Evolutionary conservation across 2,888 invertebrate genomes (phyloP), one percentile per base, ranked within the genome.

Genomic region (Sepiola atlantica): DNA sequence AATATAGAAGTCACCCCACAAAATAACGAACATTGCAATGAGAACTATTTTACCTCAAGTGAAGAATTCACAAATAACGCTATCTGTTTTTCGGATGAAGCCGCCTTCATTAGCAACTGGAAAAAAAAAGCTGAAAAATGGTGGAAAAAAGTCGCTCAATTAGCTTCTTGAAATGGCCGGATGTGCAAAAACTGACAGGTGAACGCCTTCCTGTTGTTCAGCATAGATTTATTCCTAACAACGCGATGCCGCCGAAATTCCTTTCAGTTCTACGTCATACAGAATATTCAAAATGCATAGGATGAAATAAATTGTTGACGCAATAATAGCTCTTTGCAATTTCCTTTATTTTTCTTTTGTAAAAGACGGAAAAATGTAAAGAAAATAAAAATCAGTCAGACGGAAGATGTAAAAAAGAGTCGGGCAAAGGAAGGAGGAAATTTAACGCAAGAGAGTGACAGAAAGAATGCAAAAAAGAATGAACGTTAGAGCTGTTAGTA

Each of bases 241-340:
- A 77, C n/a, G 32, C 16, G 14, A 16, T n/a, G 21, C 61, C 28
- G 45, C 45, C 4, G 45, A 28, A 61, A 61, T 61, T 77, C n/a
- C n/a, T 32, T 77, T 77, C 16, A 77, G 77, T 4, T 18, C n/a
- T 18, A 77, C 16, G n/a, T n/a, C n/a, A 18, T 32, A 77, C n/a
- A 77, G 77, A n/a, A 77, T 77, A n/a, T 77, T 77, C 77, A 77
- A 77, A 77, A 77, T 77, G n/a, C n/a, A 77, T 77, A n/a, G n/a
- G 28, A 77, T n/a, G 77, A 77, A 32, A 77, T n/a, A n/a, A 77
- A 77, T n/a, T 3, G 77, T 32, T 77, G 18, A 77, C n/a, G n/a
- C 14, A 77, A 16, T n/a, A n/a, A n/a, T 77, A n/a, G n/a, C n/a
- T 77, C n/a, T 77, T 16, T 16, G 77, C 16, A 77, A 77, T 77